Percentiles rank a stretch among this genome's conserved stretches.
Evolutionary conservation across 2,888 invertebrate species (phyloP).

Genomic region (Poecilus cupreus): DNA sequence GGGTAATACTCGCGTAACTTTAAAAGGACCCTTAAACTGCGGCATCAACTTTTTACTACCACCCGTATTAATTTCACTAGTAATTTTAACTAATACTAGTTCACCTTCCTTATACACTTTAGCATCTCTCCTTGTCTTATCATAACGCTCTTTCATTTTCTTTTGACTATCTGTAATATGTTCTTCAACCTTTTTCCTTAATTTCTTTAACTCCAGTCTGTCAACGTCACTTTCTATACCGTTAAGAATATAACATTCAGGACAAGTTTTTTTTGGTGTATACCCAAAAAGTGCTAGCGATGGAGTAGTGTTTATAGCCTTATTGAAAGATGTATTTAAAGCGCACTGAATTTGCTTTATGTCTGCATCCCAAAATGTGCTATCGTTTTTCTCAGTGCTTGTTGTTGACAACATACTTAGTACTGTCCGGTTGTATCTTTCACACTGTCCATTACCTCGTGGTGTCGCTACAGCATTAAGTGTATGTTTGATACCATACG

Average conservation of each 20-base stretch:
- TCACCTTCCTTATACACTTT: slow-evolving; percentile 30
- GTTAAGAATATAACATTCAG: slow-evolving; percentile 58
- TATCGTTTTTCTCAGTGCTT: slow-evolving; percentile 60
- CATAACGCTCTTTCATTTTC: slow-evolving; percentile 59
- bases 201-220: slow-evolving; percentile 26
- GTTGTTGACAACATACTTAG: slow-evolving; percentile 61
- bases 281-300: slow-evolving; percentile 62
- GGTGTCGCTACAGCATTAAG: slow-evolving; percentile 61
- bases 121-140: slow-evolving; percentile 40
- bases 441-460: slow-evolving; percentile 65
- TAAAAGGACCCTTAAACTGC: slow-evolving; percentile 37
- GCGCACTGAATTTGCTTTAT: slow-evolving; percentile 63
- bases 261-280: slow-evolving; percentile 13
- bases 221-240: background rate
- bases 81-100: slow-evolving; percentile 27
- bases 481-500: slow-evolving; percentile 64
- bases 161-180: slow-evolving; percentile 59
- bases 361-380: slow-evolving; percentile 63
- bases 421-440: slow-evolving; percentile 62
- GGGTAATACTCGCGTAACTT: slow-evolving; percentile 28
- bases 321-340: slow-evolving; percentile 63
- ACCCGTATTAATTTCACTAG: slow-evolving; percentile 31
- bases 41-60: slow-evolving; percentile 43
- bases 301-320: slow-evolving; percentile 60
- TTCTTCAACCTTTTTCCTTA: slow-evolving; percentile 49